Percentiles rank a stretch among this genome's conserved stretches.
phyloP scores from a whole-genome alignment of 2,113 vertebrate genomes.

The Hemibagrus wyckioides region DNA sequence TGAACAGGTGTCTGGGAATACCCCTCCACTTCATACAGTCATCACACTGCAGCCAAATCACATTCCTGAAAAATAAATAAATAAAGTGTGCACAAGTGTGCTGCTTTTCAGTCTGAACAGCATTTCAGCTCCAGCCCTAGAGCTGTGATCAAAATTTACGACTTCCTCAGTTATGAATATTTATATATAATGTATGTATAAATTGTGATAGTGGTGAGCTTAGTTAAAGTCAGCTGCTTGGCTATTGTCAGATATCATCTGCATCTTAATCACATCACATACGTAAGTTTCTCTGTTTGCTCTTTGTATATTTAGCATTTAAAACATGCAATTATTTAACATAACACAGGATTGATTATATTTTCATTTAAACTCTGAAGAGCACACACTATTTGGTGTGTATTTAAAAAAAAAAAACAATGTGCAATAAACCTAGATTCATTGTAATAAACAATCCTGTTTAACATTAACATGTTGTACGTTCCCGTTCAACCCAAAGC shows the following conservation, averaged over 20 bases:
- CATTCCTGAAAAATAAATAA: slow-evolving; percentile 54
- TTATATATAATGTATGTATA: neutral
- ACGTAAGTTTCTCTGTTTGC: neutral
- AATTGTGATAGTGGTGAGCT: neutral
- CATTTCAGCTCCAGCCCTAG: neutral
- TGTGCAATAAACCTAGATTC: neutral
- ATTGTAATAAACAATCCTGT: neutral
- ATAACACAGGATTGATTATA: neutral
- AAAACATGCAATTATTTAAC: neutral
- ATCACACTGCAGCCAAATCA: slow-evolving; percentile 78
- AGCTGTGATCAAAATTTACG: neutral
- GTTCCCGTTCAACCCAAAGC: neutral
- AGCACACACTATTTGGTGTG: neutral
- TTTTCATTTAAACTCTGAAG: neutral
- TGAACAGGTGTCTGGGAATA: slow-evolving; percentile 65
- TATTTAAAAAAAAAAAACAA: neutral
- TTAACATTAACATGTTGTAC: neutral
- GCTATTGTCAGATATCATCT: neutral
- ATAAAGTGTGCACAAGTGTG: neutral
- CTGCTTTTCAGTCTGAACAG: neutral
- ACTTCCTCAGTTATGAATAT: neutral
- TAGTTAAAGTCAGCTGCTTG: neutral
- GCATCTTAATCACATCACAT: neutral
- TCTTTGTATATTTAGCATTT: neutral
- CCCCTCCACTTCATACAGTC: slow-evolving; percentile 82